Evolutionary conservation across 2,888 invertebrate species (phyloP).

Genomic region (Ephialtes manifestator): DNA sequence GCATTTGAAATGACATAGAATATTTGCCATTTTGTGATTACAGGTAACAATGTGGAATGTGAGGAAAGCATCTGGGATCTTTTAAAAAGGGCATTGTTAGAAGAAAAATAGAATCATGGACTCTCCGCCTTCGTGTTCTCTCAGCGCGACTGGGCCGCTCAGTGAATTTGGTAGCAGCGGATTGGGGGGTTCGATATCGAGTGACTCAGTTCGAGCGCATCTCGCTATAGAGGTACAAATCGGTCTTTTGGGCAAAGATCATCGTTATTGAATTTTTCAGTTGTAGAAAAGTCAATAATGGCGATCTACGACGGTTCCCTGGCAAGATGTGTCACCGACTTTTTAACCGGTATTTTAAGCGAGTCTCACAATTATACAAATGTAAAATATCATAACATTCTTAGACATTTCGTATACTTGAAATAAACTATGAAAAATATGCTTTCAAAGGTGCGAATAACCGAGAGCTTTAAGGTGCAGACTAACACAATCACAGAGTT

Average conservation of each 20-base stretch:
- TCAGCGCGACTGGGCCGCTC: constrained; percentile 91
- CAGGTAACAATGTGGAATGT: constrained; percentile 80
- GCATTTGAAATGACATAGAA: not conserved
- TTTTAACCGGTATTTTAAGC: too few species aligned
- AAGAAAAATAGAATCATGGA: constrained; percentile 87
- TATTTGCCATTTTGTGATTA: constrained; percentile 39
- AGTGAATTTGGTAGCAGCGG: constrained; percentile 93
- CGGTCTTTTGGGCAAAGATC: constrained; percentile 39
- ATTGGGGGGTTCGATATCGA: constrained; percentile 92
- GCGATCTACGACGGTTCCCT: too few species aligned
- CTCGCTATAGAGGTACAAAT: constrained; percentile 89
- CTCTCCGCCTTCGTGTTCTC: constrained; percentile 92
- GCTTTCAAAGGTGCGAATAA: too few species aligned
- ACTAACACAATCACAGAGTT: too few species aligned
- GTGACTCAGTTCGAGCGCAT: constrained; percentile 90
- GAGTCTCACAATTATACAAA: too few species aligned
- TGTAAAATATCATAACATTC: too few species aligned
- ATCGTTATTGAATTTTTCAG: not conserved
- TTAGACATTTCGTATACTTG: too few species aligned
- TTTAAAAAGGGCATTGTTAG: constrained; percentile 63
- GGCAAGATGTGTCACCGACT: too few species aligned
- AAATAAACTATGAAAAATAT: too few species aligned
- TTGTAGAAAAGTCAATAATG: not conserved
- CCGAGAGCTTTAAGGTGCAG: too few species aligned
- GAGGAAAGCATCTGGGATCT: constrained; percentile 74